phyloP scores from a whole-genome alignment of 2,797 vertebrate species.

The Emydoidea blandingii region DNA sequence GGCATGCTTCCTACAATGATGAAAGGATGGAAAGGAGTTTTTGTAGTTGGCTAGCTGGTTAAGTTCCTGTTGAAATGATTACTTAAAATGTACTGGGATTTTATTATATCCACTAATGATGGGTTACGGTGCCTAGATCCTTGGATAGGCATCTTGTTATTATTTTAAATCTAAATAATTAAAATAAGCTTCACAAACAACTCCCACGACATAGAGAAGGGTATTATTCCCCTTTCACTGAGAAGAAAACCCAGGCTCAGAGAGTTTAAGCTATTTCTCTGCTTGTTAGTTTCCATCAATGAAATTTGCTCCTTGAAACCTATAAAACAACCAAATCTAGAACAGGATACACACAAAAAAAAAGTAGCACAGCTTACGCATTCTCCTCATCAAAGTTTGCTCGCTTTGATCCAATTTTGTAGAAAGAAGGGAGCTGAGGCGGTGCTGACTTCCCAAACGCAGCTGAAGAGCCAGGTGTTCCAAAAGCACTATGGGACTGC shows the following conservation, averaged over 20 bases:
- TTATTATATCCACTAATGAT: background rate
- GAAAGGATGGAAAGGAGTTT: background rate
- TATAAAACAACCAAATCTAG: background rate
- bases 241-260: background rate
- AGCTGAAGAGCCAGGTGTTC: slow-evolving; percentile 83
- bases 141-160: background rate
- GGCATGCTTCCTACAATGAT: background rate
- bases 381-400: slow-evolving; percentile 99
- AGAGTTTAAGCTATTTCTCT: background rate
- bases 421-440: slow-evolving; percentile 96
- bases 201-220: background rate
- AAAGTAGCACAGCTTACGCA: slow-evolving; percentile 87
- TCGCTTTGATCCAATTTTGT: slow-evolving; percentile 97
- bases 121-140: rapidly evolving
- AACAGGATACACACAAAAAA: background rate
- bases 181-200: background rate
- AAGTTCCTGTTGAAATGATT: background rate
- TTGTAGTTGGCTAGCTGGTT: background rate
- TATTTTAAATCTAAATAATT: background rate
- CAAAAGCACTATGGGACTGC: slow-evolving; percentile 90
- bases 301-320: background rate
- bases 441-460: slow-evolving; percentile 87
- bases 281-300: background rate
- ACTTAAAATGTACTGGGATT: rapidly evolving
- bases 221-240: background rate